phyloP scores from a whole-genome alignment of 2,888 invertebrate species.

The Abrostola tripartita region DNA sequence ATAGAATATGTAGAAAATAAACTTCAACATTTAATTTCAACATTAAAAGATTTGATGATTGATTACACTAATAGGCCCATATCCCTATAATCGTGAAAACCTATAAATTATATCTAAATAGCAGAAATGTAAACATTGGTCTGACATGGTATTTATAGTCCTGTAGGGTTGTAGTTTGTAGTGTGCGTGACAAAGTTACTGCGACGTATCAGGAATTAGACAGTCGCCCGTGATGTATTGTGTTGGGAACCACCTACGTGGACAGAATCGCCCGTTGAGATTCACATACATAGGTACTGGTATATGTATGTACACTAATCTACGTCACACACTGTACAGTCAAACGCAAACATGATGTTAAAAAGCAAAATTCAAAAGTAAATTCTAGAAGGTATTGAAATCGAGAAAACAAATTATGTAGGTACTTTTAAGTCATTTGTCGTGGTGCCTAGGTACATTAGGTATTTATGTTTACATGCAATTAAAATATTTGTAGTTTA shows the following conservation, averaged over 20 bases:
- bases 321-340: not conserved
- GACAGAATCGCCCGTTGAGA: conserved; percentile 31
- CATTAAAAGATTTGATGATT: too few relatives aligned
- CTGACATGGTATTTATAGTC: conserved; percentile 16
- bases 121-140: not conserved
- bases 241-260: conserved; percentile 50
- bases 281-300: not conserved
- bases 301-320: not conserved
- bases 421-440: too few relatives aligned
- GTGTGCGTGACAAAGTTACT: conserved; percentile 48
- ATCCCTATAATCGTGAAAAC: too few relatives aligned
- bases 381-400: not conserved
- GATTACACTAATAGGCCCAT: too few relatives aligned
- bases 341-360: not conserved
- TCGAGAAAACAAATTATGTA: too few relatives aligned
- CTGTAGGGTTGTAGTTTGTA: conserved; percentile 18
- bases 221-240: conserved; percentile 67
- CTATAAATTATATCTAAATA: conserved; percentile 5
- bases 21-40: too few relatives aligned
- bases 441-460: too few relatives aligned
- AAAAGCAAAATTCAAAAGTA: not conserved
- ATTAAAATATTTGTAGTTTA: too few relatives aligned
- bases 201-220: conserved; percentile 63
- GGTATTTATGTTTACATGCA: too few relatives aligned
- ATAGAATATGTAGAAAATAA: too few relatives aligned